These are phyloP conservation scores for Myocastor coypus DNA, from an alignment of 2,113 vertebrate genomes.

Conservation along the genomic window DNA sequence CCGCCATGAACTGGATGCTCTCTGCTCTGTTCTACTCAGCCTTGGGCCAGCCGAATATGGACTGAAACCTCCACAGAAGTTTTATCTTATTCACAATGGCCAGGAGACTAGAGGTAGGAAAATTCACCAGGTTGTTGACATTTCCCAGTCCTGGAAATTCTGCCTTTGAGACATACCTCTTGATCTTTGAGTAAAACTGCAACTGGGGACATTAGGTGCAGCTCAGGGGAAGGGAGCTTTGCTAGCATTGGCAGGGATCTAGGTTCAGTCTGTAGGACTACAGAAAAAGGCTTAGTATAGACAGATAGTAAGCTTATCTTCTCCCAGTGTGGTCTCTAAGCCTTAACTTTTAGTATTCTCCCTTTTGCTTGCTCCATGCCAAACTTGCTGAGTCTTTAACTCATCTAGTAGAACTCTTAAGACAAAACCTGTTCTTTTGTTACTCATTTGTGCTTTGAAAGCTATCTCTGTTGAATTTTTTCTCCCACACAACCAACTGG, in stretches of 20 bases:
- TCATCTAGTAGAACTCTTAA: not conserved
- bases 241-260: not conserved
- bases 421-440: not conserved
- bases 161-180: not conserved
- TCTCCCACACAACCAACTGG: not conserved
- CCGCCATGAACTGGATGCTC: too few relatives aligned
- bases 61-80: too few relatives aligned
- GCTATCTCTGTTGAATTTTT: not conserved
- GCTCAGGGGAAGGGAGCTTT: not conserved
- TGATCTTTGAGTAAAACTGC: not conserved
- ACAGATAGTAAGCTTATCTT: not conserved
- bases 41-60: too few relatives aligned
- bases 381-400: not conserved
- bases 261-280: not conserved
- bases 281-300: not conserved
- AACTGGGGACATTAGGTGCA: not conserved
- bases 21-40: too few relatives aligned
- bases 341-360: not conserved
- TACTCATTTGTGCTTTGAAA: not conserved
- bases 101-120: not conserved
- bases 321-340: not conserved
- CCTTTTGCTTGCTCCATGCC: not conserved
- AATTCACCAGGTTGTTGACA: not conserved
- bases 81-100: not conserved
- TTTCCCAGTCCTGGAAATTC: not conserved